A percentile compares a stretch with the other conserved stretches of the same genome.
Conservation (phyloP, 2,888 invertebrate species). For the Pandemis corylana region DNA sequence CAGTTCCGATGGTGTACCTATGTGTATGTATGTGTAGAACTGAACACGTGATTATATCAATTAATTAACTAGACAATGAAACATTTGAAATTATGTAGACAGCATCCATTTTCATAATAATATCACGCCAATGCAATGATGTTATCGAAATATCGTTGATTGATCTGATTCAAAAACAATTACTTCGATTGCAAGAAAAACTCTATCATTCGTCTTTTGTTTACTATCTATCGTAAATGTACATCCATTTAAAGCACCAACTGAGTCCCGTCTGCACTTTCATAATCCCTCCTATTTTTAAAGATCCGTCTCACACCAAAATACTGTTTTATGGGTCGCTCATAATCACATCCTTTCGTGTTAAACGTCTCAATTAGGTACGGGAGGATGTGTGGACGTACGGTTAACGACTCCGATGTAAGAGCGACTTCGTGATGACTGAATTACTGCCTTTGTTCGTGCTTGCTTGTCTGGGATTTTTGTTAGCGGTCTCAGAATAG, state of each 20-base stretch:
- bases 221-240: too few species aligned
- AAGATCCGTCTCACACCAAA: slow-evolving; percentile 68
- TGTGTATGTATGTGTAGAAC: too few species aligned
- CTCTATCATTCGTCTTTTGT: too few species aligned
- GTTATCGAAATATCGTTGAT: too few species aligned
- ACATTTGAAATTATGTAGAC: too few species aligned
- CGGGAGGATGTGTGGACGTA: slow-evolving; percentile 77
- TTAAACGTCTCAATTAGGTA: slow-evolving; percentile 83
- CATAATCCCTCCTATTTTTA: slow-evolving; percentile 68
- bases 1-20: too few species aligned
- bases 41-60: too few species aligned
- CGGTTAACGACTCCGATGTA: slow-evolving; percentile 72
- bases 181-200: too few species aligned
- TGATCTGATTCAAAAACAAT: too few species aligned
- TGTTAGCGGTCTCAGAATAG: slow-evolving; percentile 36
- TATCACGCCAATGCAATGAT: too few species aligned
- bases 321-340: slow-evolving; percentile 76
- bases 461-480: slow-evolving; percentile 32
- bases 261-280: not conserved
- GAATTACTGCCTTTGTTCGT: slow-evolving; percentile 60
- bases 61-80: too few species aligned
- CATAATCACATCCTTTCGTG: slow-evolving; percentile 82
- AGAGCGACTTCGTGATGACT: slow-evolving; percentile 57
- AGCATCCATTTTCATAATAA: too few species aligned
- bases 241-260: not conserved